phyloP scores from a whole-genome alignment of 2,888 invertebrate genomes.

The Molanna angustata region DNA sequence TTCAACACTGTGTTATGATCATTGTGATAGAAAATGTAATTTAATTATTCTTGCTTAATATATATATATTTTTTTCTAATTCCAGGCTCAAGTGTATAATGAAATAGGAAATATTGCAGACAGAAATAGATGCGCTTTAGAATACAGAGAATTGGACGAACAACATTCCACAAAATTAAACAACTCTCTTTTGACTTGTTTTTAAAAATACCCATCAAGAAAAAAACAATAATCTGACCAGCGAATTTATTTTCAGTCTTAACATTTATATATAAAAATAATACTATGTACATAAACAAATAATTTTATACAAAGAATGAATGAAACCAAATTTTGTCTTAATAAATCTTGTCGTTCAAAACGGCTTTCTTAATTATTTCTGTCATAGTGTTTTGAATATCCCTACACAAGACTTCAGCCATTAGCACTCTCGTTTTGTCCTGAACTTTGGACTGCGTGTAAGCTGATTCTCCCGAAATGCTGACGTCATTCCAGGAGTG shows the following conservation, averaged over 20 bases:
- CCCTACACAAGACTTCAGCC: constrained; percentile 51
- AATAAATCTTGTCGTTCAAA: constrained; percentile 64
- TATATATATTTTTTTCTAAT: constrained; percentile 30
- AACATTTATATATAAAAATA: too few species aligned
- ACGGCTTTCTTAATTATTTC: constrained; percentile 64
- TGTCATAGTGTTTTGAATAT: constrained; percentile 56
- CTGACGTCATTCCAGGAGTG: constrained; percentile 54
- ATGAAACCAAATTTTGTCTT: too few species aligned
- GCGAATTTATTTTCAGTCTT: too few species aligned
- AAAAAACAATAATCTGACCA: too few species aligned
- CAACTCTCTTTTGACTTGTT: constrained; percentile 53
- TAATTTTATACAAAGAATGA: too few species aligned
- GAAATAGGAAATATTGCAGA: constrained; percentile 67
- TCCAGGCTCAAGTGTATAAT: constrained; percentile 71
- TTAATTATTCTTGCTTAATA: not conserved
- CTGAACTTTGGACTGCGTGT: constrained; percentile 47
- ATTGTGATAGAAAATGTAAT: not conserved
- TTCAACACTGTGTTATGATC: not conserved
- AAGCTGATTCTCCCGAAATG: constrained; percentile 51
- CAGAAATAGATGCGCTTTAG: constrained; percentile 78
- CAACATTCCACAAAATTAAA: constrained; percentile 64
- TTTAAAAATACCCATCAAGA: constrained; percentile 43
- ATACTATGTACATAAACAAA: too few species aligned
- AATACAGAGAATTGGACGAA: constrained; percentile 74
- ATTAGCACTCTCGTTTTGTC: constrained; percentile 50